Percentiles rank a stretch among this genome's conserved stretches.
These are phyloP conservation scores for Dolichotis patagonum DNA, from an alignment of 2,113 vertebrate species.

Conservation along the genomic window DNA sequence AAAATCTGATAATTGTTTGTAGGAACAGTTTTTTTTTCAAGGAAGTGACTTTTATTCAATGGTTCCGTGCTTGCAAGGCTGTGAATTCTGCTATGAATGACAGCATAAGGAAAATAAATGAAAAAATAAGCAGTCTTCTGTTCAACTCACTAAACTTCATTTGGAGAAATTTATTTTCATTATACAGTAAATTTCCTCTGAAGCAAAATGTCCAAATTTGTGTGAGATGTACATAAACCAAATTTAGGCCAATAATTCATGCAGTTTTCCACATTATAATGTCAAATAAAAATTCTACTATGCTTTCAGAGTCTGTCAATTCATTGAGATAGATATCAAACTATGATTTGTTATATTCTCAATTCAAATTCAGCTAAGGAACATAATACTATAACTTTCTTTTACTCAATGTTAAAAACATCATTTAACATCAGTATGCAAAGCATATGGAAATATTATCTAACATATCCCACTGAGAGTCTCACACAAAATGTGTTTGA, in stretches of 20 bases:
- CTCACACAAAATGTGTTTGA: background rate
- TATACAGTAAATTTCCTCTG: background rate
- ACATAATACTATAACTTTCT: background rate
- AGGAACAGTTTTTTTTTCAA: conserved; percentile 7
- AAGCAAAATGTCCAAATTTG: conserved; percentile 35
- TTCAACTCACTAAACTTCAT: background rate
- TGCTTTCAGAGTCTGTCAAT: background rate
- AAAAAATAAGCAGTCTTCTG: background rate
- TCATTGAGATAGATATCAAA: conserved; percentile 46
- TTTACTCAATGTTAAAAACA: background rate
- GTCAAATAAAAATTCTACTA: conserved; percentile 57
- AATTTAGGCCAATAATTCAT: conserved; percentile 56
- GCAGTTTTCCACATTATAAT: conserved; percentile 19
- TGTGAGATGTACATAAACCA: background rate
- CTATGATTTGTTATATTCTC: conserved; percentile 52
- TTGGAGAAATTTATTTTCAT: background rate
- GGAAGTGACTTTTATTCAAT: background rate
- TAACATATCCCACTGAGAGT: background rate
- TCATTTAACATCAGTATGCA: background rate
- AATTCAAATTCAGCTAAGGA: background rate
- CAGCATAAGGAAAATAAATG: background rate
- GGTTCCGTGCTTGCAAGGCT: background rate
- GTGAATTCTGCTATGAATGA: background rate
- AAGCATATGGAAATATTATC: conserved; percentile 7
- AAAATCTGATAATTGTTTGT: background rate